phyloP scores from a whole-genome alignment of 1,140 invertebrate species.

The Catajapyx aquilonaris region DNA sequence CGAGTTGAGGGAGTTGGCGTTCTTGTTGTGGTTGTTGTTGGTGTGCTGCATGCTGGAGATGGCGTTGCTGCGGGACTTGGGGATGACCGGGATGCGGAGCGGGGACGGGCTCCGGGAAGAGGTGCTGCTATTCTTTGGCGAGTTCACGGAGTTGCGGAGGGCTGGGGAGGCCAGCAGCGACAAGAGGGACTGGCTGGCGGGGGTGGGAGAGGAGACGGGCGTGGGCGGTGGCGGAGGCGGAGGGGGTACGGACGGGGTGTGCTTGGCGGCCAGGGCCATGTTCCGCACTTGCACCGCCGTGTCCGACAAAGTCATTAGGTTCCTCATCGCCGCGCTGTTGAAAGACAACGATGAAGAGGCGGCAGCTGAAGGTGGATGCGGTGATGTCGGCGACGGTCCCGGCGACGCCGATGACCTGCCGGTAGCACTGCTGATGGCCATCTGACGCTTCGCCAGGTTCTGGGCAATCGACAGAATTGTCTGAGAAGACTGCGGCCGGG shows the following conservation, averaged over 20 bases:
- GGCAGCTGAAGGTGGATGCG: background rate
- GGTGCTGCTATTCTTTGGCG: background rate
- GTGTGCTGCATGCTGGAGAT: conserved; percentile 7
- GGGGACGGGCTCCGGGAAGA: background rate
- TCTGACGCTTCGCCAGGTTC: conserved; percentile 13
- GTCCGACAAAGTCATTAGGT: conserved; percentile 14
- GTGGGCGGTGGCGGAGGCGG: background rate
- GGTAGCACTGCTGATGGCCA: conserved; percentile 3
- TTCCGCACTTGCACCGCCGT: conserved; percentile 14
- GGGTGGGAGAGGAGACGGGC: background rate
- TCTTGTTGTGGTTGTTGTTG: conserved; percentile 4
- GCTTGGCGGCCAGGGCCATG: background rate
- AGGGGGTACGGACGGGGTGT: background rate
- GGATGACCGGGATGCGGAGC: background rate
- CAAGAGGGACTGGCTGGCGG: background rate
- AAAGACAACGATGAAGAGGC: background rate
- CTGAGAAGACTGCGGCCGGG: conserved; percentile 8
- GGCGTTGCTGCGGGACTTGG: conserved; percentile 7
- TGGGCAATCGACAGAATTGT: conserved; percentile 16
- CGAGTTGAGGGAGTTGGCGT: conserved; percentile 2
- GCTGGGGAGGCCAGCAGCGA: conserved; percentile 4
- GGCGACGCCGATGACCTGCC: background rate
- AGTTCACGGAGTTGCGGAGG: conserved; percentile 2
- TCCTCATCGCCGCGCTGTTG: conserved; percentile 10
- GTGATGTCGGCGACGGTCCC: background rate